Evolutionary conservation across 2,888 invertebrate genomes (phyloP), one percentile per base, ranked within the genome.

Genomic region (Drosophila fungiperda): DNA sequence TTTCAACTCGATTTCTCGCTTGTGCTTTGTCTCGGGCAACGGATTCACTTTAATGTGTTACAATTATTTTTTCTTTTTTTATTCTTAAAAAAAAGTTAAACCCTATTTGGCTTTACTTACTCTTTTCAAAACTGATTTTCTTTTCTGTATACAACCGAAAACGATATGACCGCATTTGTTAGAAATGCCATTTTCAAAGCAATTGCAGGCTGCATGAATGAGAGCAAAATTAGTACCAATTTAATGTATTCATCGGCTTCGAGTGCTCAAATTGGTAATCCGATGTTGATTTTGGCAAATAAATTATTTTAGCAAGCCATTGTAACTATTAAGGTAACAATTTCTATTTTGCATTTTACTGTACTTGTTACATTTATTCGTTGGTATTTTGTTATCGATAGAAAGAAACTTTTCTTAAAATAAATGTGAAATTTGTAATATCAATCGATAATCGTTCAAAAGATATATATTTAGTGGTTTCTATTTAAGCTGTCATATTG

Each of bases 61-160:
- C 7, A 52, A 15, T 52, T 8, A 17, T 20, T 52, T 52, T 52
- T 33, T 8, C 5, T 52, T 15, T 20, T n/a, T 33, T 33, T 23
- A n/a, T 9, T 40, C 15, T 45, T 45, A 12, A 23, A 23, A 45
- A 20, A 15, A 23, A 8, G 23, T 45, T 45, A 23, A 15, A 23
- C 45, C 23, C 23, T 23, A 15, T 15, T 23, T 23, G 45, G 45
- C 1, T 45, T 8, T 20, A 33, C 33, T 52, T 52, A 52, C 33
- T 52, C 20, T 52, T 52, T 45, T 45, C 45, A 45, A 45, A 45
- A 8, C 8, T 15, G 20, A 33, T 33, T 52, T 52, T 52, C 20
- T 12, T 33, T 52, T 20, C 52, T 52, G 52, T 52, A 52, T 52
- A 52, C 20, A 52, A 52, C 33, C 33, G 33, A 52, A 33, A 52